Evolutionary conservation across 1,140 invertebrate species (phyloP).

Genomic region (Lithobius niger): DNA sequence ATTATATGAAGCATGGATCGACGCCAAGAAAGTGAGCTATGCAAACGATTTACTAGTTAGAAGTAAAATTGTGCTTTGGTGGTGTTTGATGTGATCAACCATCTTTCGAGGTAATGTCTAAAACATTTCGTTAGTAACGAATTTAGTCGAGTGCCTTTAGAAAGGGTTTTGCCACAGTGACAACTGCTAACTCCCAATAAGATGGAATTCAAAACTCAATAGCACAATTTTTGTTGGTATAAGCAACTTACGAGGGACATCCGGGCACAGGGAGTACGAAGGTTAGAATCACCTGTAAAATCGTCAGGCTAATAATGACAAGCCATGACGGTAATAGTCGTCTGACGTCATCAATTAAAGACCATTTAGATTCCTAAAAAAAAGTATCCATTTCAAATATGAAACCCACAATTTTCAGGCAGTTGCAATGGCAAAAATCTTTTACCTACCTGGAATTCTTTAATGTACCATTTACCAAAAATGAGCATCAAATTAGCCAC

Average conservation of each 20-base stretch:
- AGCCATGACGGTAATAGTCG: slow-evolving; percentile 42
- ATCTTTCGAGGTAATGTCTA: no score
- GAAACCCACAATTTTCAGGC: background rate
- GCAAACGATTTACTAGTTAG: no score
- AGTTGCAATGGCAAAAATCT: background rate
- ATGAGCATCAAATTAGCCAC: slow-evolving; percentile 35
- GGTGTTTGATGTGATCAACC: no score
- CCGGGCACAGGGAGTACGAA: slow-evolving; percentile 54
- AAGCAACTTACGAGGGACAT: slow-evolving; percentile 51
- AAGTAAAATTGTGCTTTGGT: no score
- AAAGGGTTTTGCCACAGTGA: no score
- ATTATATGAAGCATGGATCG: no score
- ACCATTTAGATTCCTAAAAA: background rate
- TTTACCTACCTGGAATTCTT: background rate
- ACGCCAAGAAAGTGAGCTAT: no score
- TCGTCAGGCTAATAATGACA: slow-evolving; percentile 44
- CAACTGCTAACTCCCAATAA: no score
- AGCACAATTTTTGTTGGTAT: no score
- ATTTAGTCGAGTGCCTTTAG: no score
- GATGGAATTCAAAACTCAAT: no score
- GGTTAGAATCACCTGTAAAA: slow-evolving; percentile 48
- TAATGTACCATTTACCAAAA: background rate
- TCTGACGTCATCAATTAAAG: background rate
- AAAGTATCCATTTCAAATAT: background rate
- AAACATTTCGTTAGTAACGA: no score